Evolutionary conservation across 2,113 vertebrate genomes (phyloP), one percentile per base, ranked within the genome.

Genomic region (Malurus elegans): DNA sequence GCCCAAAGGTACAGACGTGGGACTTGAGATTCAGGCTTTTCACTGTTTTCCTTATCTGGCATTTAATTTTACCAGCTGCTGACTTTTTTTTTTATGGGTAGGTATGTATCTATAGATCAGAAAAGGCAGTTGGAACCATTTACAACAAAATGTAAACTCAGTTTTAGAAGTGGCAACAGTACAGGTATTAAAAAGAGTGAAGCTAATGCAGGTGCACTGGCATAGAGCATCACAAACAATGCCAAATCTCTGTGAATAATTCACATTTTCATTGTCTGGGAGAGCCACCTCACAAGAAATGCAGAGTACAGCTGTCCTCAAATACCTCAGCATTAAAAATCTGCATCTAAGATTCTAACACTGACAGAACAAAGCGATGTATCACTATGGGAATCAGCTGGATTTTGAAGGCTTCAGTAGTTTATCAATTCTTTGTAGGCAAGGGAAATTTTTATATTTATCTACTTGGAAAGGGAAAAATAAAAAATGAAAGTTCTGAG

Each of bases 331-430:
- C 12, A 15, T 26, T 76, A 57, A 70, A 51, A 90, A 75, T 61
- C 31, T 71, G 28, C 54, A 72, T 60, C 62, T 26, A 14, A 10
- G 23, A 71, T 61, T 72, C 82, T 72, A 79, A 81, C 66, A 36
- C 7, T 5, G 5, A 78, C 58, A 79, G 40, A 76, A 93, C 44
- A 92, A 88, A 94, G 44, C 3, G 5, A 78, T 24, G 12, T 12
- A 61, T 73, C 83, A 48, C 44, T 60, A 14, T 10, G 18, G 85
- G 44, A 93, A 92, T 69, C 60, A 80, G 54, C n/a, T 61, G 44
- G 81, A 92, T 70, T 89, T 42, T 89, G 28, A 88, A 88, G 74
- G 94, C 91, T 92, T 80, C 61, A 53, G 23, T 38, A 86, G 29
- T 56, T 86, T 81, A 93, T 92, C 71, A 92, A 8, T 57, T 91